Evolutionary conservation across 2,797 vertebrate species (phyloP), one percentile per base, ranked within the genome.

Genomic region (Cyprinella venusta): DNA sequence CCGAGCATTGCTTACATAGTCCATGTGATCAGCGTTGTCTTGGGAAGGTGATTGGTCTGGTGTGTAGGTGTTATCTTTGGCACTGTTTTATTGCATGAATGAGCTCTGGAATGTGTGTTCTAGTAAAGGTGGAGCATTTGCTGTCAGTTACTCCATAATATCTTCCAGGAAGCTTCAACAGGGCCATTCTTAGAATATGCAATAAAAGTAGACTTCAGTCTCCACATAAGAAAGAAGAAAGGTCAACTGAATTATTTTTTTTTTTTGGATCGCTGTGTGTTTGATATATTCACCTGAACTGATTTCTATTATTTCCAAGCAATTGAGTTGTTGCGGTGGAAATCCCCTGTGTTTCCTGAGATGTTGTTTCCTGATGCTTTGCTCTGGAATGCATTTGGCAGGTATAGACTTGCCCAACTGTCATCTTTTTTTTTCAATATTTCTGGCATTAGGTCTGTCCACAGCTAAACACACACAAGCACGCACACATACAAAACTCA

Each of bases 311-410:
- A 33, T 52, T 61, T 83, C 50, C 45, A 45, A 63, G 40, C 9
- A 12, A n/a, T 12, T 70, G 36, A 45, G 24, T 38, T 36, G 80
- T 76, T 64, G 70, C 65, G 15, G 21, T 87, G 84, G 85, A 89
- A 87, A 79, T 81, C 38, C 82, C 85, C 81, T 40, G 38, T 72
- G 36, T 48, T 74, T 69, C 3, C 36, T 68, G n/a, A 78, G 4
- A 74, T 26, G 1, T 42, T 42, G 83, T 67, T 80, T 80, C 69
- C 77, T 56, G 63, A 50, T 76, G 30, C 64, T 59, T 84, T 54
- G 36, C 38, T 56, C 10, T 80, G 65, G 74, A 84, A 80, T 70
- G 50, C 64, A 18, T 72, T 80, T 1, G 2, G 61, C 77, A 76
- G 50, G 85, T 75, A 65, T 63, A 21, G 42, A 76, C 85, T 56